These are phyloP conservation scores for Onychorhynchus coronatus DNA, from an alignment of 2,113 vertebrate species.

Conservation along the genomic window DNA sequence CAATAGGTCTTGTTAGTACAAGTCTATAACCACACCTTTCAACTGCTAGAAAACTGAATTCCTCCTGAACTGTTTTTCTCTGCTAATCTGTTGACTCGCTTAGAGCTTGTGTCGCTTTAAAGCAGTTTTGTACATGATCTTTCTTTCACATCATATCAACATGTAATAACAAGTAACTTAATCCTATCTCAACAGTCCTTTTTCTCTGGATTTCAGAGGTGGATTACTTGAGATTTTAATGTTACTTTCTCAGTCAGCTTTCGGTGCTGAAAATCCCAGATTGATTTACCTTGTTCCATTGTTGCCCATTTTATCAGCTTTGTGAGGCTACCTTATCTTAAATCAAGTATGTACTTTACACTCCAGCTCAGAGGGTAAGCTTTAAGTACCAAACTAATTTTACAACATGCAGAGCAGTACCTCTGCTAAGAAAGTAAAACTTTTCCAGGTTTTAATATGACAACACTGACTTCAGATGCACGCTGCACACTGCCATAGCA, in stretches of 20 bases:
- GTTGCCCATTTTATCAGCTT: not conserved
- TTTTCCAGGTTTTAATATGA: not conserved
- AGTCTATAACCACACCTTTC: not conserved
- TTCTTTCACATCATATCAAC: not conserved
- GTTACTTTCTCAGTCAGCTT: not conserved
- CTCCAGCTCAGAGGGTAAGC: not conserved
- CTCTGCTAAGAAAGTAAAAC: not conserved
- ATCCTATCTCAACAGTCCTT: not conserved
- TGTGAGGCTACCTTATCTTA: not conserved
- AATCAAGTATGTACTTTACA: not conserved
- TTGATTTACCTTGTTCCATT: not conserved
- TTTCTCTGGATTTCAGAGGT: not conserved
- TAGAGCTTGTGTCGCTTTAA: not conserved
- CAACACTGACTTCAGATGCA: not conserved
- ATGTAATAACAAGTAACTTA: not conserved
- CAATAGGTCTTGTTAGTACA: not conserved
- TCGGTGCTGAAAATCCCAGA: not conserved
- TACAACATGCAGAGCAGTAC: not conserved
- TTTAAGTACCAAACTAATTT: not conserved
- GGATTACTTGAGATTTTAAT: not conserved
- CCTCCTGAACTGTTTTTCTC: not conserved
- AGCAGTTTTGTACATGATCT: not conserved
- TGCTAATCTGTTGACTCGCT: not conserved
- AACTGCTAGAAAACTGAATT: not conserved
- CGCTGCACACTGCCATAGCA: fast-evolving